These are phyloP conservation scores for Brotogeris chrysoptera DNA, from an alignment of 2,797 vertebrate genomes.

Conservation along the genomic window DNA sequence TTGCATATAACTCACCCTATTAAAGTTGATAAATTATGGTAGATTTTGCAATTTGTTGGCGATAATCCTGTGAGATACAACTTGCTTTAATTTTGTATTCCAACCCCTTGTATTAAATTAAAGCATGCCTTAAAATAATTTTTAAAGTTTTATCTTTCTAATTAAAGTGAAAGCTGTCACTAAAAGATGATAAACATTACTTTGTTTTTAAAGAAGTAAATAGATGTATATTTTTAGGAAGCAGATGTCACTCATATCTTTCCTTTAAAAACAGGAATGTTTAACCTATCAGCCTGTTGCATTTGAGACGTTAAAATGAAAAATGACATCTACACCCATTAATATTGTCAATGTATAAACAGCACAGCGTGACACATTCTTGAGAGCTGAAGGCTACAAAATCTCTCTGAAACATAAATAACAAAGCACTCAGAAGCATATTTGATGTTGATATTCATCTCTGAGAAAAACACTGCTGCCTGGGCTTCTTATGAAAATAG, in stretches of 20 bases:
- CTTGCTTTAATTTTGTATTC: slow-evolving; percentile 8
- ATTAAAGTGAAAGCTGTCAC: slow-evolving; percentile 5
- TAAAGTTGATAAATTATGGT: background rate
- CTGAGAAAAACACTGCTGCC: slow-evolving; percentile 91
- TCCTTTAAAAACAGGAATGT: slow-evolving; percentile 79
- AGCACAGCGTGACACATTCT: slow-evolving; percentile 98
- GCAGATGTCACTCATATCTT: slow-evolving; percentile 76
- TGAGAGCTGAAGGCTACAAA: slow-evolving; percentile 89
- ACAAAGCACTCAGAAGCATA: slow-evolving; percentile 99
- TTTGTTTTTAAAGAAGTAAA: slow-evolving; percentile 62
- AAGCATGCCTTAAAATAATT: slow-evolving; percentile 9
- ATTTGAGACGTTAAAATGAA: slow-evolving; percentile 91
- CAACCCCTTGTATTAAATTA: background rate
- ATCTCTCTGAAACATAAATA: slow-evolving; percentile 96
- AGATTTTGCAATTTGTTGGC: slow-evolving; percentile 7
- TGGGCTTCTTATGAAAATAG: slow-evolving; percentile 97
- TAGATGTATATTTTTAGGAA: slow-evolving; percentile 67
- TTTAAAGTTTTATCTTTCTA: slow-evolving; percentile 11
- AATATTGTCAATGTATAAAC: slow-evolving; percentile 98
- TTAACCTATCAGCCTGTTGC: slow-evolving; percentile 92
- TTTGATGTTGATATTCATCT: slow-evolving; percentile 99
- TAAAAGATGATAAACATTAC: slow-evolving; percentile 36
- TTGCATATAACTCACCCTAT: slow-evolving; percentile 10
- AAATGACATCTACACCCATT: slow-evolving; percentile 95
- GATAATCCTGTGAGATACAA: background rate